Percentiles rank a stretch among this genome's conserved stretches.
Conservation (phyloP, 2,888 invertebrate species). For the Ichneumon xanthorius region DNA sequence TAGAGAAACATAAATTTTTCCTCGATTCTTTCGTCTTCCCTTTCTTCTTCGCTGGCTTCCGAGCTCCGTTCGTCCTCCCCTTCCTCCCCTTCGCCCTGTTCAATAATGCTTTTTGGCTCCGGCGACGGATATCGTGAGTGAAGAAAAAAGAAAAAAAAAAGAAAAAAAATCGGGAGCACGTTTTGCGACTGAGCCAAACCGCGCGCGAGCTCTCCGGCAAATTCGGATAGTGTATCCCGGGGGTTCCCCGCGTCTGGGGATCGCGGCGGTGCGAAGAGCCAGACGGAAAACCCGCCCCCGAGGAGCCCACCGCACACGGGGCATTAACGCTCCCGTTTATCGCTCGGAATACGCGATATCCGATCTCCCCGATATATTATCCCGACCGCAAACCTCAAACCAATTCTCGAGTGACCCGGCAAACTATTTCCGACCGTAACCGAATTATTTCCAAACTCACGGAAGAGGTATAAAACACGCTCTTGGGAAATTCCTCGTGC, state of each 20-base stretch:
- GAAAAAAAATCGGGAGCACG: slow-evolving; percentile 34
- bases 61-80: slow-evolving; percentile 50
- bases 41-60: slow-evolving; percentile 25
- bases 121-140: slow-evolving; percentile 30
- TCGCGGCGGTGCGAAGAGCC: slow-evolving; percentile 15
- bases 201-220: slow-evolving; percentile 33
- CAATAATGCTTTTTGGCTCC: slow-evolving; percentile 54
- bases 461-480: background rate
- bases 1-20: slow-evolving; percentile 23
- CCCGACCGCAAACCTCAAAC: slow-evolving; percentile 49
- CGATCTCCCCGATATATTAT: slow-evolving; percentile 53
- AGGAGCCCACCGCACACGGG: slow-evolving; percentile 17
- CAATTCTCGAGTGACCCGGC: slow-evolving; percentile 49
- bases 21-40: slow-evolving; percentile 26
- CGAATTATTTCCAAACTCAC: slow-evolving; percentile 53
- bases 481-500: slow-evolving; percentile 15
- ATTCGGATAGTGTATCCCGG: slow-evolving; percentile 19
- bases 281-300: background rate
- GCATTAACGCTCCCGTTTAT: slow-evolving; percentile 59
- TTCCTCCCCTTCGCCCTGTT: slow-evolving; percentile 36
- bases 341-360: slow-evolving; percentile 43
- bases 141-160: slow-evolving; percentile 34
- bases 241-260: slow-evolving; percentile 38
- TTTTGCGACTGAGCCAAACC: slow-evolving; percentile 68
- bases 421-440: slow-evolving; percentile 51